Base-by-base conservation (phyloP, 2,888 invertebrate species). In the Noctua janthe region DNA sequence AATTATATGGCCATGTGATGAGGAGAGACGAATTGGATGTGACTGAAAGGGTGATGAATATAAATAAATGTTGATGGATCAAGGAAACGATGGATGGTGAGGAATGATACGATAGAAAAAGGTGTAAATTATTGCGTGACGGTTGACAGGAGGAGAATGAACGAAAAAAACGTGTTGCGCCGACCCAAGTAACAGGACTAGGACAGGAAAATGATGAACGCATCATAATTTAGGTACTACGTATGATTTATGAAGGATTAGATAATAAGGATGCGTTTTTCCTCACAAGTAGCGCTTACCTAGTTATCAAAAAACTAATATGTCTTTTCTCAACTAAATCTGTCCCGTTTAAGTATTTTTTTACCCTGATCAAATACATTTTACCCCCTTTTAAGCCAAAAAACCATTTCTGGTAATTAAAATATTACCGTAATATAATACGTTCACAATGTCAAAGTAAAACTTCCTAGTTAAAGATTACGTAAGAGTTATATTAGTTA, bases 351-450 rank as follows among this genome's bases (percentile, higher is more conserved):
- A 35, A 23, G 2, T n/a, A 17, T 59, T 23, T 17, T 49, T 20
- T 43, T 29, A 73, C 54, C n/a, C 66, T 83, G 17, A 49, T n/a
- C 59, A 84, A 83, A 84, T 39, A 86, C 1, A 66, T 47, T 39
- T 59, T 73, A 72, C 23, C 54, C 56, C 11, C 7, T 43, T 71
- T 29, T 77, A 85, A 80, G n/a, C 64, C 75, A 23, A 54, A 75
- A 75, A 64, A 59, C 59, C 70, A 81, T 81, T 88, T 86, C 88
- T 87, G 88, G 87, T 71, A 64, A 84, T 87, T 78, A 88, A 66
- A 39, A 70, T 81, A 70, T 85, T 74, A 69, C 47, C n/a, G 69
- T 47, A 74, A 54, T 49, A 13, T 43, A 86, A 80, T 64, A 64
- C 74, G n/a, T 62, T 54, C 10, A 17, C 84, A 88, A 87, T 79